phyloP scores from a whole-genome alignment of 2,113 vertebrate genomes.

The Hemicordylus capensis region DNA sequence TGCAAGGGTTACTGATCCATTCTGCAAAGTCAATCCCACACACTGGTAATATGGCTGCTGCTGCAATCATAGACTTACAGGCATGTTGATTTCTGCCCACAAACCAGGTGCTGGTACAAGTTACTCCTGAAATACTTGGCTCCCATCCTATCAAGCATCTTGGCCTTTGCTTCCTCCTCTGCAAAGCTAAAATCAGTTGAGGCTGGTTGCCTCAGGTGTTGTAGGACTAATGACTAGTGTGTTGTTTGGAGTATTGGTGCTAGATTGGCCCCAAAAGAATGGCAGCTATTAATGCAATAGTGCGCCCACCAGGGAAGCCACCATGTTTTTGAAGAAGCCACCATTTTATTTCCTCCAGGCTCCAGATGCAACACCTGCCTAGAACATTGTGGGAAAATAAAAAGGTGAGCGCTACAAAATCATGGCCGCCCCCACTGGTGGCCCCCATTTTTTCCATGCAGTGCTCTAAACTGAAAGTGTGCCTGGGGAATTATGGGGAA shows the following conservation, averaged over 20 bases:
- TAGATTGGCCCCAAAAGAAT: neutral
- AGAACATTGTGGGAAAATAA: too few relatives aligned
- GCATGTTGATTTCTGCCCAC: neutral
- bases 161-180: neutral
- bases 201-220: neutral
- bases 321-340: too few relatives aligned
- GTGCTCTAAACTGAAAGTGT: too few relatives aligned
- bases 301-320: too few relatives aligned
- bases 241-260: neutral
- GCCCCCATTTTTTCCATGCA: too few relatives aligned
- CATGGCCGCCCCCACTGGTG: too few relatives aligned
- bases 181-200: neutral
- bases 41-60: neutral
- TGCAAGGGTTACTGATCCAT: neutral
- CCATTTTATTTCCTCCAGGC: too few relatives aligned
- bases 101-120: neutral
- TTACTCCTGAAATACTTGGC: neutral
- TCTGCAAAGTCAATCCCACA: neutral
- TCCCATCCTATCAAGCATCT: too few relatives aligned
- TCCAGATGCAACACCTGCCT: too few relatives aligned
- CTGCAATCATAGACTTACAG: neutral
- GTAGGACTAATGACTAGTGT: neutral
- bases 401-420: too few relatives aligned
- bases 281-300: neutral
- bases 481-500: too few relatives aligned